Percentiles rank a stretch among this genome's conserved stretches.
Evolutionary conservation across 2,797 vertebrate species (phyloP).

Genomic region (Champsocephalus esox): DNA sequence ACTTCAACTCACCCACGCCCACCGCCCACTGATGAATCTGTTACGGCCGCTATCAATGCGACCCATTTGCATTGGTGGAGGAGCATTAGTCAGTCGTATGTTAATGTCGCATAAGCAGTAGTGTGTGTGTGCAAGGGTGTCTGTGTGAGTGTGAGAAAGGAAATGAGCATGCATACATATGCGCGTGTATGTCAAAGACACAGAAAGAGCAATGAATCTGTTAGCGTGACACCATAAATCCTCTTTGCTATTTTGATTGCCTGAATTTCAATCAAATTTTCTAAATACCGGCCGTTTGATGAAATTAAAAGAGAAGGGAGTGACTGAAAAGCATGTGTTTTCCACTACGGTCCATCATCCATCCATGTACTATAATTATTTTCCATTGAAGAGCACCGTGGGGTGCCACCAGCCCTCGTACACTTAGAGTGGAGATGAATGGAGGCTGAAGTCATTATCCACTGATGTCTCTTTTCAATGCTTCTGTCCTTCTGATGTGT

Average conservation of each 20-base stretch:
- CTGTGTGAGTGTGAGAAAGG: background rate
- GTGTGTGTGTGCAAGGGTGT: conserved; percentile 4
- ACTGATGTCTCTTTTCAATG: conserved; percentile 68
- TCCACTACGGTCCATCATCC: background rate
- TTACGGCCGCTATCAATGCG: conserved; percentile 49
- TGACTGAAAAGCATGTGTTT: conserved; percentile 16
- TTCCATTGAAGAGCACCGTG: background rate
- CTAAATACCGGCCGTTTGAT: conserved; percentile 25
- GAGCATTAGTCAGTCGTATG: background rate
- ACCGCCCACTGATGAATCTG: conserved; percentile 64
- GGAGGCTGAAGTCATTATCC: conserved; percentile 59
- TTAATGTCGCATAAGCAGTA: too few relatives aligned
- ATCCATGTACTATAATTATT: background rate
- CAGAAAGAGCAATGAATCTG: conserved; percentile 35
- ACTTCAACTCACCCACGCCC: conserved; percentile 56
- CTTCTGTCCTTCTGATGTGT: conserved; percentile 49
- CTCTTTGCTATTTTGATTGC: conserved; percentile 40
- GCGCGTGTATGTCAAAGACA: background rate
- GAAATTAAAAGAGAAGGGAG: conserved; percentile 12
- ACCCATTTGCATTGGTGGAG: conserved; percentile 12
- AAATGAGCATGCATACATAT: conserved; percentile 19
- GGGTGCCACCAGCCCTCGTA: conserved; percentile 4
- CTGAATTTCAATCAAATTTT: conserved; percentile 47
- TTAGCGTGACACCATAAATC: conserved; percentile 32
- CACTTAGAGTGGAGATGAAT: conserved; percentile 38